These are phyloP conservation scores for Moxostoma hubbsi DNA, from an alignment of 2,797 vertebrate species.

Conservation along the genomic window DNA sequence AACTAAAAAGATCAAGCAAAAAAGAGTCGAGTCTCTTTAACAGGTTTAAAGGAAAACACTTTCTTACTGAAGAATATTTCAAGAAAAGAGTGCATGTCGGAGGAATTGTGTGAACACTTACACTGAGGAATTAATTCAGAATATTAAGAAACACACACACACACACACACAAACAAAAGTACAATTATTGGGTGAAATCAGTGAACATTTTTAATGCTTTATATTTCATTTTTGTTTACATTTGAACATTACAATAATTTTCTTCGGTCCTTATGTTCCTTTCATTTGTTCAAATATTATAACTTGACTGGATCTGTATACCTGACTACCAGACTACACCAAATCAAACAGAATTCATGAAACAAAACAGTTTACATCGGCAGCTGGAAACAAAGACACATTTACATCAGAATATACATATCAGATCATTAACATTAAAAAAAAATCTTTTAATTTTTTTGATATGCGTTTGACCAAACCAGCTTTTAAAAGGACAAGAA, in stretches of 20 bases:
- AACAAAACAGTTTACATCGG: constrained; percentile 56
- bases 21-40: too few species aligned
- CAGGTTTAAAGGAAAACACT: too few species aligned
- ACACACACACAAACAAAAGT: constrained; percentile 84
- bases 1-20: too few species aligned
- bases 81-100: too few species aligned
- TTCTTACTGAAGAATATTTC: too few species aligned
- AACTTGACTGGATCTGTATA: constrained; percentile 85
- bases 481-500: constrained; percentile 83
- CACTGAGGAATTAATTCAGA: constrained; percentile 59
- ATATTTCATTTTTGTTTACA: constrained; percentile 78
- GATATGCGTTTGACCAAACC: constrained; percentile 78
- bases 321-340: constrained; percentile 73
- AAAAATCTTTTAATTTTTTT: constrained; percentile 67
- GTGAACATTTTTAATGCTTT: constrained; percentile 81
- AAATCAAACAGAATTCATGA: constrained; percentile 63
- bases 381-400: constrained; percentile 63
- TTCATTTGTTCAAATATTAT: constrained; percentile 76
- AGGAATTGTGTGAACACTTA: too few species aligned
- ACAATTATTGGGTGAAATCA: constrained; percentile 72
- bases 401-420: constrained; percentile 73
- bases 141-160: constrained; percentile 54
- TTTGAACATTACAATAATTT: constrained; percentile 83
- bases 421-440: constrained; percentile 75
- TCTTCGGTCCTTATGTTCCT: constrained; percentile 65